Base-by-base conservation (phyloP, 1,140 invertebrate species). In the Helicoverpa armigera region DNA sequence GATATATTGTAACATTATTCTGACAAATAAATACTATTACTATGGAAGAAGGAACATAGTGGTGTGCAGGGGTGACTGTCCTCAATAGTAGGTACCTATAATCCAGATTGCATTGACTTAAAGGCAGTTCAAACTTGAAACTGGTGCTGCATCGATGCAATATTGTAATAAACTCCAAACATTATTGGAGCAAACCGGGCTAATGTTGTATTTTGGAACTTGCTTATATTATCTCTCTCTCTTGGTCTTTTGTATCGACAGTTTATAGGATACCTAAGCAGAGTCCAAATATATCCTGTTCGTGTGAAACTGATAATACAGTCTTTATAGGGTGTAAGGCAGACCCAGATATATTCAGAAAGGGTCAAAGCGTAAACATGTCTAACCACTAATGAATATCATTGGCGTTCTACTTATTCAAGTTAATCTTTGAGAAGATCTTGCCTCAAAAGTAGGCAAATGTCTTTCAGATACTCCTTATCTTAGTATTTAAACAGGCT, bases 401-500 rank as follows among this genome's bases (percentile, higher is more conserved):
- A 43, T 18, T 51, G 4, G 12, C 31, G 70, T 18, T 12, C 51
- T 35, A 73, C 10, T 72, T 72, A 56, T 73, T 73, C 54, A 43
- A 2, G 31, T 14, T 73, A 43, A 73, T 73, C 70, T 73, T 31
- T 9, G 35, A 43, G 29, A n/a, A 73, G 10, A 72, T 73, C 54
- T 56, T 2, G n/a, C 54, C n/a, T 18, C 29, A 10, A 56, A 73
- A 73, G 53, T 73, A 58, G 70, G 70, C 5, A 51, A 73, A 58
- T 58, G 54, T 43, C 70, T 73, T 58, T 43, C 29, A 73, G 70
- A 73, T 58, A 73, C 70, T 35, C 14, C n/a, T 73, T 73, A 73
- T 73, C 70, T 53, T 31, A 72, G 70, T 73, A 73, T 58, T 58
- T 58, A 73, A 73, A 72, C 50, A 73, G 53, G 70, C 70, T 31